A percentile compares a stretch with the other conserved stretches of the same genome.
Conservation (phyloP, 1,140 invertebrate genomes). For the Ceratina calcarata region DNA sequence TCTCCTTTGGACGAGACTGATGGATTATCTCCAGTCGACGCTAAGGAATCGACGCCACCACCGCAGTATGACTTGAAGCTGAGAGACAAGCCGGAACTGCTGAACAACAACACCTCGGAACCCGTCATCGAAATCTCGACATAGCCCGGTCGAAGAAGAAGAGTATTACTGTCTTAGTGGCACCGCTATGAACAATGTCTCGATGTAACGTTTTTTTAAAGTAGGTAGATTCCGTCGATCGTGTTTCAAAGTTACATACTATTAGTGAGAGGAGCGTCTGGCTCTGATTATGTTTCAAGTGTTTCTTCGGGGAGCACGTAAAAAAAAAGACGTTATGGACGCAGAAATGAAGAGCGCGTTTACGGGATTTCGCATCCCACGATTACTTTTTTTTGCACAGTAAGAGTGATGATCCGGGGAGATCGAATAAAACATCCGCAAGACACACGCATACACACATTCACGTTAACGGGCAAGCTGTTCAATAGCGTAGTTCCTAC, state of each 20-base stretch:
- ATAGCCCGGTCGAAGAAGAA: constrained; percentile 63
- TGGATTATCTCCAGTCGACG: constrained; percentile 64
- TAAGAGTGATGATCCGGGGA: constrained; percentile 3
- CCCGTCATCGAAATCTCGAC: constrained; percentile 78
- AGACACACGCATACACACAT: constrained; percentile 8
- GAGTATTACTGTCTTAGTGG: constrained; percentile 1
- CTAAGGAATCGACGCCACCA: constrained; percentile 67
- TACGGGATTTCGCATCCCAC: constrained; percentile 10
- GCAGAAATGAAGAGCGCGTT: not conserved
- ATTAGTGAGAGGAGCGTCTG: not conserved
- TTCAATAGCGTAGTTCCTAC: constrained; percentile 62
- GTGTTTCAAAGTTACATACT: constrained; percentile 17
- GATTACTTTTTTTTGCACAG: constrained; percentile 48
- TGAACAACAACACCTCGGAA: constrained; percentile 78
- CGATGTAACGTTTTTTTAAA: constrained; percentile 29
- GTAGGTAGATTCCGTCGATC: constrained; percentile 25
- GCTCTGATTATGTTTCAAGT: not conserved
- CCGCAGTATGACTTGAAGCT: constrained; percentile 73
- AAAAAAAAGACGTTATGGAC: not conserved
- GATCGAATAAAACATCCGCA: constrained; percentile 21
- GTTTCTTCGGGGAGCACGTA: not conserved
- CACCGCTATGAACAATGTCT: constrained; percentile 15
- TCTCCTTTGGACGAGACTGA: constrained; percentile 71
- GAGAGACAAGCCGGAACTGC: constrained; percentile 74
- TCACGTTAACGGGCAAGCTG: constrained; percentile 31